Evolutionary conservation across 2,113 vertebrate genomes (phyloP), one percentile per base, ranked within the genome.

Genomic region (Scalopus aquaticus): DNA sequence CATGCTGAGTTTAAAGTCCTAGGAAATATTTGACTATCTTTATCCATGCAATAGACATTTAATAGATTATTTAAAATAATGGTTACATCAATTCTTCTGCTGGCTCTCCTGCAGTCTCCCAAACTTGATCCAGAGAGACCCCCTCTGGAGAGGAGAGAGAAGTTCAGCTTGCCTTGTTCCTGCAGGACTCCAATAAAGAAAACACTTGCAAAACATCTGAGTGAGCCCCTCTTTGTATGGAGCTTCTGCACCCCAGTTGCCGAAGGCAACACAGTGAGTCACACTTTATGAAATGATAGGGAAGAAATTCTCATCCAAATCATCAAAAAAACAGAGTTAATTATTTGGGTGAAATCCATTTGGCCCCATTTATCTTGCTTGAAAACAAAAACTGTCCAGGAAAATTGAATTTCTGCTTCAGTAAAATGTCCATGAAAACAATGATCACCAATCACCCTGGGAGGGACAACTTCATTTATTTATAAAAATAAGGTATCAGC

Each of bases 41-140:
- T 70, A 56, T 62, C n/a, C 8, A 20, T 26, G 35, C 65, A 72
- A 67, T 32, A n/a, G 58, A 70, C 20, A 58, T 7, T 51, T 51
- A 51, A 51, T 51, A 51, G 15, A 3, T 51, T 20, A 73, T 35
- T 74, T 56, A 51, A 79, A 93, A 79, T 26, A 83, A 60, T 8
- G 39, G 22, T 78, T 92, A 2, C 0, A 77, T 6, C 73, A 58
- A 64, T 28, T 58, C 42, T 92, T 80, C 73, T 37, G 0, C 8
- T 11, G 54, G 60, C 72, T 74, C 28, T 28, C 46, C 42, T 46
- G 69, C 37, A 42, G 2, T 62, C 79, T 90, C 80, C 22, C 80
- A 96, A 95, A 72, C 69, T 49, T 69, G 90, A 78, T 32, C 80
- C 96, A 97, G 95, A 77, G 97, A 94, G 97, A 95, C 97, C 95